These are phyloP conservation scores for Gnatocerus cornutus DNA, from an alignment of 2,888 invertebrate species.

Conservation along the genomic window DNA sequence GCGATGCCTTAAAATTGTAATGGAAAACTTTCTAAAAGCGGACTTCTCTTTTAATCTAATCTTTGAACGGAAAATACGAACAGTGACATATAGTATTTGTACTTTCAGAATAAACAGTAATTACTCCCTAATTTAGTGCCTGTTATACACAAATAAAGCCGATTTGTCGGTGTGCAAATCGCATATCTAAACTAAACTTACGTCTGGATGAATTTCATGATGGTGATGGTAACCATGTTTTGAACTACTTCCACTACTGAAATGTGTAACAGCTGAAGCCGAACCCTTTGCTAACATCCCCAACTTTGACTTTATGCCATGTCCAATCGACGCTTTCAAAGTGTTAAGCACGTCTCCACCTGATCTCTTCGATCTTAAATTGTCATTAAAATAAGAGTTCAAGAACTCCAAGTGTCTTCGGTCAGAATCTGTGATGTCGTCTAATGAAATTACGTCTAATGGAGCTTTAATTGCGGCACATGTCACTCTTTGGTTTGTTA, in stretches of 20 bases:
- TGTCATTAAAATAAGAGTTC: slow-evolving; percentile 51
- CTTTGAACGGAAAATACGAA: no score
- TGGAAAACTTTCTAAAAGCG: no score
- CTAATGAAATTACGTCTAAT: slow-evolving; percentile 59
- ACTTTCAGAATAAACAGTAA: no score
- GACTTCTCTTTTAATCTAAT: no score
- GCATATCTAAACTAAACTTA: slow-evolving; percentile 44
- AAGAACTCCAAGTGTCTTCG: slow-evolving; percentile 59
- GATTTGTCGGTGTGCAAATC: background rate
- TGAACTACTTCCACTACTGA: slow-evolving; percentile 70
- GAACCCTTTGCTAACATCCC: slow-evolving; percentile 75
- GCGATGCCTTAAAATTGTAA: no score
- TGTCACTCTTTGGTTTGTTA: slow-evolving; percentile 49
- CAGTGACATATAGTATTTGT: no score
- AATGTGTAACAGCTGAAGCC: slow-evolving; percentile 71
- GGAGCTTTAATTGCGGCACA: slow-evolving; percentile 61
- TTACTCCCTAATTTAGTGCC: no score
- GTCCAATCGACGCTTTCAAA: slow-evolving; percentile 63
- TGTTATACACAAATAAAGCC: no score
- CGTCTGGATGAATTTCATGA: slow-evolving; percentile 52
- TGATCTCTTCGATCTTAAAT: slow-evolving; percentile 65
- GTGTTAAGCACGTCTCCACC: slow-evolving; percentile 59
- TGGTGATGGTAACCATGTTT: slow-evolving; percentile 35
- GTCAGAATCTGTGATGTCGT: slow-evolving; percentile 61
- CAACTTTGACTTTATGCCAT: slow-evolving; percentile 73